Base-by-base conservation (phyloP, 2,113 vertebrate species). In the Pollimyrus isidori region DNA sequence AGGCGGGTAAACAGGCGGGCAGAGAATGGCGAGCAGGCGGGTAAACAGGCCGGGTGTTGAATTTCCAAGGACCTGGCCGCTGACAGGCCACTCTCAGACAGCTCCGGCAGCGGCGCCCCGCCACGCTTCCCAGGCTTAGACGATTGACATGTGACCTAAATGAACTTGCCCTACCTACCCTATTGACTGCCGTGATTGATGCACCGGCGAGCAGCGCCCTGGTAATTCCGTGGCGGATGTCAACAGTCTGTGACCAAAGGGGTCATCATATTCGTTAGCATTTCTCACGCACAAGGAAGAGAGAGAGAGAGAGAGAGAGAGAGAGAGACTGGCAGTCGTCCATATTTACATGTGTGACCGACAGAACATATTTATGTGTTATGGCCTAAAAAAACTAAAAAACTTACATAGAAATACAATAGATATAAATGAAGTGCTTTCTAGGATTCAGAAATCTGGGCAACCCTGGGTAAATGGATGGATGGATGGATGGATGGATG, bases 101-200 rank as follows among this genome's bases (percentile, higher is more conserved):
- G 89, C 91, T 92, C 88, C 86, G 90, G 90, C 90, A 13, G 88
- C 23, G n/a, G 13, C 19, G 56, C 91, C 90, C 87, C 92, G 90
- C 88, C 86, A 89, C 53, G 39, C 87, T 87, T 62, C 87, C 56
- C 50, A 76, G 56, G 89, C 91, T 42, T 86, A 88, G 92, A 88
- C 91, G 82, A 89, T 88, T 92, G 93, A 92, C 92, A 92, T 89
- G 91, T 92, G 92, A 93, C 92, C 92, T 87, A 90, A 89, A 89
- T 91, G 93, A 93, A 91, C 93, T 91, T 91, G 90, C 91, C 91
- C 90, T 90, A 89, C 91, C 90, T 90, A 89, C 91, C 90, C 91
- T 92, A 92, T 92, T 91, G 93, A 92, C 91, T 91, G 89, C 50
- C 35, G 88, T 92, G 92, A 93, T 93, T 93, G 93, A 93, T 92